phyloP scores from a whole-genome alignment of 1,140 invertebrate species.

The Drosophila gunungcola region DNA sequence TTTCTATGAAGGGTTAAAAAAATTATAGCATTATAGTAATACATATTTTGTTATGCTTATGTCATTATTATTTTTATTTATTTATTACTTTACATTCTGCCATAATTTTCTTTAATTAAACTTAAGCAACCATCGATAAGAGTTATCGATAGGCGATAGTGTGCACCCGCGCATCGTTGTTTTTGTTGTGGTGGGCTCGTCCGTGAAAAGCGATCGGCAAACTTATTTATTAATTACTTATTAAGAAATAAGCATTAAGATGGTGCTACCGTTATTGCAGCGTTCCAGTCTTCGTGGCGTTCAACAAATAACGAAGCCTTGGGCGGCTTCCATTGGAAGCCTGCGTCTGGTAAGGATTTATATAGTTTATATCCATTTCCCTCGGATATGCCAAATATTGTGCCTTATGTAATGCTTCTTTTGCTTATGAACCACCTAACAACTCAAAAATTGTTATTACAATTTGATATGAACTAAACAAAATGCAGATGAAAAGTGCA shows the following conservation, averaged over 20 bases:
- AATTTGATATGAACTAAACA: neutral
- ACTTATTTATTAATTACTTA: constrained; percentile 6
- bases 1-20: neutral
- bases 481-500: neutral
- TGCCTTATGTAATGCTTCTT: constrained; percentile 25
- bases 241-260: constrained; percentile 46
- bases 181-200: constrained; percentile 39
- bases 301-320: constrained; percentile 70
- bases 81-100: neutral
- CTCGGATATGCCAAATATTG: neutral
- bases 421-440: neutral
- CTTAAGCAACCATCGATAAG: constrained; percentile 1
- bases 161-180: constrained; percentile 5
- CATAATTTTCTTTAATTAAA: neutral
- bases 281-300: constrained; percentile 65
- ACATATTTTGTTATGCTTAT: neutral
- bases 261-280: constrained; percentile 75
- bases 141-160: neutral
- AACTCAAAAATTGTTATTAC: neutral
- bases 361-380: neutral
- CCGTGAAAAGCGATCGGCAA: constrained; percentile 24
- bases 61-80: neutral
- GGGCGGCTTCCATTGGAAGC: constrained; percentile 50
- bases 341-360: constrained; percentile 70
- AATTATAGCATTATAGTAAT: neutral